Evolutionary conservation across 2,113 vertebrate genomes (phyloP), one percentile per base, ranked within the genome.

Genomic region (Mesitornis unicolor): DNA sequence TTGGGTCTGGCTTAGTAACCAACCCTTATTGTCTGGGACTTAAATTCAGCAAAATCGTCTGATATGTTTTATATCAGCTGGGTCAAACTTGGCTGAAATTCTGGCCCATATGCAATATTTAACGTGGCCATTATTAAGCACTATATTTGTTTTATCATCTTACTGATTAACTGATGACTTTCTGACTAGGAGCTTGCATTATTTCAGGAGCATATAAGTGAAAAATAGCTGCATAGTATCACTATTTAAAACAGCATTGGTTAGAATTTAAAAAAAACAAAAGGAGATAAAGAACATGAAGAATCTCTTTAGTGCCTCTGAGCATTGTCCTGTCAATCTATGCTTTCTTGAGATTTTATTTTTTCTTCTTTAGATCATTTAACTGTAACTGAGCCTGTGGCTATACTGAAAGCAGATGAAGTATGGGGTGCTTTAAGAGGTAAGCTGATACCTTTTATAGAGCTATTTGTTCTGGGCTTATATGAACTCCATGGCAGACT

Each of bases 361-460:
- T 25, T 14, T 19, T 77, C 47, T 54, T 50, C 63, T 87, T 65
- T 97, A 99, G 99, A 99, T 97, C 93, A 98, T 54, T 98, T 99
- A 73, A 71, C 64, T 7, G 98, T 99, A 83, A 86, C 96, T 84
- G 97, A 95, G 65, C 97, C 98, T 10, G 86, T 96, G 51, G 98
- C 99, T 82, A 15, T 98, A 45, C 97, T 99, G 59, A 99, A 98
- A 93, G 99, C 99, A n/a, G 78, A 97, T 18, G 98, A 96, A 56
- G 98, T 99, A 18, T 99, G 99, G 99, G 99, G 99, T 95, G 99
- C 98, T 47, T 97, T 99, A 90, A 98, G 98, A 96, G 99, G 99
- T 99, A 98, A 97, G 97, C 29, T 7, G 13, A 22, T 43, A 14
- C 10, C 73, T 95, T 63, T 56, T 5, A 10, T 63, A 38, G 11